Base-by-base conservation (phyloP, 2,797 vertebrate species). In the Sebastes alutus region DNA sequence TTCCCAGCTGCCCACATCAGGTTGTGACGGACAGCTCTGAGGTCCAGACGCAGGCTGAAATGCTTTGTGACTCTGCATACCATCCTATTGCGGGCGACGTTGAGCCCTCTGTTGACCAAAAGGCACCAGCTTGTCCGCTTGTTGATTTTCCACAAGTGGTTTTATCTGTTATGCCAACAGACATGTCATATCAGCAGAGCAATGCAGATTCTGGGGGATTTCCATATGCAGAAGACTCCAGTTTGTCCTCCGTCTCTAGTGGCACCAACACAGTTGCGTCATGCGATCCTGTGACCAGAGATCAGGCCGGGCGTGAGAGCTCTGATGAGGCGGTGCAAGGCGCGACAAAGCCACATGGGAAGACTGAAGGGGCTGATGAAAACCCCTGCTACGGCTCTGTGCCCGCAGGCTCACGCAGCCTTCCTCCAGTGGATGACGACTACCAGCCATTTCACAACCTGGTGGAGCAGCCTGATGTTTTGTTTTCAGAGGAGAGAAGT, bases 361-460 rank as follows among this genome's bases (percentile, higher is more conserved):
- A 13, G 7, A 27, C 1, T 1, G 23, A 65, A 73, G 54, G 4
- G 16, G 32, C 14, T 60, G 76, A 83, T 23, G 63, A 77, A 20
- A 86, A 77, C 13, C 56, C 76, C 52, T 18, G 66, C 49, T 75
- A 46, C 2, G 1, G 25, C 23, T 16, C 23, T 23, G 1, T 6
- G 2, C 76, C 79, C 11, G 4, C 32, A n/a, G 60, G 0, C 20
- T 74, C 65, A 7, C 1, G 3, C 14, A 25, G 46, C 29, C 59
- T 60, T 32, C 75, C 76, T 33, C n/a, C n/a, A 42, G 58, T 88
- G 66, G 72, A 68, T 2, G 77, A 84, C 1, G 32, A 32, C 76
- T 92, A 90, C 67, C 89, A 92, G 54, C 20, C 85, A 1, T 77
- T 93, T 84, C 77, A 77, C 9, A 83, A 4, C 49, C 27, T 82